Conservation (phyloP, 2,797 vertebrate genomes). For the Chromobotia macracanthus region DNA sequence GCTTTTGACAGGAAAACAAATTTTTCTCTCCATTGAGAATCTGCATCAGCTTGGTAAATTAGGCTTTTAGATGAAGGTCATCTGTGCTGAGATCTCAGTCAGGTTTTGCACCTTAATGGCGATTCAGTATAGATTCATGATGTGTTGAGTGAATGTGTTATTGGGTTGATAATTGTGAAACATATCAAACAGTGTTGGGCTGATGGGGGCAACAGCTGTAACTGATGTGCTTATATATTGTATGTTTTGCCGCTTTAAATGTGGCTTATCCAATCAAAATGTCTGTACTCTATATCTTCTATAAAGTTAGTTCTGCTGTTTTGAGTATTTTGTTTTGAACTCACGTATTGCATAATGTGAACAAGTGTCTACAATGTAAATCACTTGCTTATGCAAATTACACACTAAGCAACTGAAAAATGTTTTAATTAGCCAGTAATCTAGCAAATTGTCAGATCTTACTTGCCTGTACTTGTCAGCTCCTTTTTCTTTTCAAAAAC, state of each 20-base stretch:
- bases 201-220: not conserved
- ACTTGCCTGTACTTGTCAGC: too few relatives aligned
- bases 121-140: constrained; percentile 44
- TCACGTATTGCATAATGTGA: not conserved
- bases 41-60: constrained; percentile 59
- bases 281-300: not conserved
- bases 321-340: not conserved
- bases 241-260: not conserved
- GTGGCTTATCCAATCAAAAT: not conserved
- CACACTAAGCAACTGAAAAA: too few relatives aligned
- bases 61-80: constrained; percentile 55
- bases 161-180: constrained; percentile 3
- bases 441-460: too few relatives aligned
- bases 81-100: constrained; percentile 44
- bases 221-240: not conserved
- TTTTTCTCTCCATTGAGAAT: constrained; percentile 40
- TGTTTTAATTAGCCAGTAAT: too few relatives aligned
- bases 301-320: not conserved
- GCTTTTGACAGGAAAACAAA: constrained; percentile 60
- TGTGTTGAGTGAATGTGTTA: constrained; percentile 30
- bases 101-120: constrained; percentile 38
- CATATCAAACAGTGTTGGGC: constrained; percentile 7
- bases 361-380: too few relatives aligned
- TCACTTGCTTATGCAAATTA: too few relatives aligned
- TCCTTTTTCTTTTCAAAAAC: too few relatives aligned